Evolutionary conservation across 2,888 invertebrate species (phyloP).

Genomic region (Aphodius sticticus): DNA sequence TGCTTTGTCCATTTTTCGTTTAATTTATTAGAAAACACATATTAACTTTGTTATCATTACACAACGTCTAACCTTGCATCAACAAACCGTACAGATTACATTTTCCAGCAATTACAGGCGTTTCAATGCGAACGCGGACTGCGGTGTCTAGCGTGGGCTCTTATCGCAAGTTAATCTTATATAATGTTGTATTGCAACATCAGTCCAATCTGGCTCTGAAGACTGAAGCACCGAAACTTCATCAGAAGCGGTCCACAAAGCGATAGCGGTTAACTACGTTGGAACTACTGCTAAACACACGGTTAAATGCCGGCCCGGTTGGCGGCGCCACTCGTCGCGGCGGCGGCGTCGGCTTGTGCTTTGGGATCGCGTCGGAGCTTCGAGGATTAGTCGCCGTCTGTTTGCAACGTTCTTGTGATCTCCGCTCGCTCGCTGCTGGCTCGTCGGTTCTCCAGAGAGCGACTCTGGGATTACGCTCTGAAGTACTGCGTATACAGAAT

Average conservation of each 20-base stretch:
- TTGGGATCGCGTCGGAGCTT: not conserved
- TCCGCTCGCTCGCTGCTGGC: not conserved
- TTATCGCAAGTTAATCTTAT: not conserved
- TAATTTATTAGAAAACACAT: too few species aligned
- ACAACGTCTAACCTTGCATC: too few species aligned
- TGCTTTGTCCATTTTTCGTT: too few species aligned
- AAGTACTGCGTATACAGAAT: not conserved
- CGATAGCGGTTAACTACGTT: slow-evolving; percentile 4
- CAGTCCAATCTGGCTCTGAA: not conserved
- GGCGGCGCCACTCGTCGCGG: not conserved
- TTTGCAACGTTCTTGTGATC: not conserved
- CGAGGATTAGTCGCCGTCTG: not conserved
- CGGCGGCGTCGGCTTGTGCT: not conserved
- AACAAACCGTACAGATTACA: not conserved
- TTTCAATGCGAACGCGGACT: not conserved
- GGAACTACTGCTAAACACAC: not conserved
- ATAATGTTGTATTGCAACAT: not conserved
- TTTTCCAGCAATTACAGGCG: not conserved
- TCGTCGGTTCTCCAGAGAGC: not conserved
- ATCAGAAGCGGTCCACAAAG: not conserved
- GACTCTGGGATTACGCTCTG: not conserved
- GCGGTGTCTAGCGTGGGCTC: not conserved
- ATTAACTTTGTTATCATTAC: too few species aligned
- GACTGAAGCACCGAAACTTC: not conserved
- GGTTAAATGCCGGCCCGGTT: not conserved